A percentile compares a stretch with the other conserved stretches of the same genome.
These are phyloP conservation scores for Leptogaster cylindrica DNA, from an alignment of 2,888 invertebrate species.

Conservation along the genomic window DNA sequence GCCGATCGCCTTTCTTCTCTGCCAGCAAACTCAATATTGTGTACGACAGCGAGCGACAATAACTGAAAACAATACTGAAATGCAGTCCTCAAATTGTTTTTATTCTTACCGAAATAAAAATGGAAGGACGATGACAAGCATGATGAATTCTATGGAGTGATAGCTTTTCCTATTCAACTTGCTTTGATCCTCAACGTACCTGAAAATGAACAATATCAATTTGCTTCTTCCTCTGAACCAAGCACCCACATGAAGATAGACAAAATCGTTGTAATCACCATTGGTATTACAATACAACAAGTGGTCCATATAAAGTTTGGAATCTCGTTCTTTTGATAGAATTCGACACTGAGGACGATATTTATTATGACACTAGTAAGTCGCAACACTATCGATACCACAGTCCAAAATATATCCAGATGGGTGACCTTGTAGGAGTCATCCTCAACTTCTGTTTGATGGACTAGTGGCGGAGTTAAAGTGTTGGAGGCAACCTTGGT, in stretches of 20 bases:
- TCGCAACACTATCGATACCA: conserved; percentile 53
- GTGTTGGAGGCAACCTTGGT: no score
- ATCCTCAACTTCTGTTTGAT: conserved; percentile 39
- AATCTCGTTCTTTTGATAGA: conserved; percentile 51
- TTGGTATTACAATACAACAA: conserved; percentile 53
- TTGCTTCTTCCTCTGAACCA: no score
- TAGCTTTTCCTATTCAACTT: conserved; percentile 48
- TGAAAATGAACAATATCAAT: conserved; percentile 31
- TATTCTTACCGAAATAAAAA: conserved; percentile 53
- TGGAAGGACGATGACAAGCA: conserved; percentile 52
- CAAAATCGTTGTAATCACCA: conserved; percentile 53
- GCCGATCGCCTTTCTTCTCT: conserved; percentile 50
- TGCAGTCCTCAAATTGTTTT: conserved; percentile 4
- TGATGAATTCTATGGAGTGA: conserved; percentile 49
- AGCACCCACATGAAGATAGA: conserved; percentile 54
- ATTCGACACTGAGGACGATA: conserved; percentile 52
- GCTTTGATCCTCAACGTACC: conserved; percentile 53
- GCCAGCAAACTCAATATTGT: conserved; percentile 52
- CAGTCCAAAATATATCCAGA: conserved; percentile 52
- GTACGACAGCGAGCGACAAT: conserved; percentile 52
- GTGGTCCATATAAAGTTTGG: conserved; percentile 55
- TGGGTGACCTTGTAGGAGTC: conserved; percentile 49
- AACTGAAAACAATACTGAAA: conserved; percentile 45
- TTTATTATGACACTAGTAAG: conserved; percentile 52
- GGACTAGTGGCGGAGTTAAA: conserved; percentile 37